Base-by-base conservation (phyloP, 2,888 invertebrate genomes). In the Desoria tigrina region DNA sequence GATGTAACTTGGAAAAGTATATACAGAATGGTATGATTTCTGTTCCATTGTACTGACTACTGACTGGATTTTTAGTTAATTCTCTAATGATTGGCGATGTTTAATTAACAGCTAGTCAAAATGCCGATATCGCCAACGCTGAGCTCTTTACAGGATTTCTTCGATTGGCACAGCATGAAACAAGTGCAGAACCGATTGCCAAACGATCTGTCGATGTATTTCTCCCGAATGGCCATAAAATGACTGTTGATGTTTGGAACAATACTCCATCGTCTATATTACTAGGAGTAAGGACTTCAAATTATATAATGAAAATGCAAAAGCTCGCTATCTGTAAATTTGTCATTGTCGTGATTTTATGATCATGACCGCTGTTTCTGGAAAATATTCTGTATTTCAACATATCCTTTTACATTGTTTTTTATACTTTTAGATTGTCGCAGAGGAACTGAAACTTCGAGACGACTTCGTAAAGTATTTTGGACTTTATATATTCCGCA, bases 101-200 rank as follows among this genome's bases (percentile, higher is more conserved):
- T 11, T 39, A 16, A 16, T 16, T 84, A 80, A 64, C 81, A 87
- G 92, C 95, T 79, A 94, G 95, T 57, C 96, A 96, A 83, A 92
- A 92, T 82, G 84, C 88, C 24, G 83, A 86, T 56, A 85, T 95
- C 68, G 87, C 90, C 60, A 87, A 87, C 76, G 89, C 91, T 11
- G 89, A 91, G 78, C 83, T 91, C 57, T 85, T 96, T 75, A 89
- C 89, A 79, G 88, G 90, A 78, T 96, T 95, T 82, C 84, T 96
- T 70, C 85, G 94, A 73, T 89, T 89, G 70, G 94, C 95, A 64
- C 96, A 97, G 81, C 90, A 93, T 85, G 94, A 94, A 79, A 92
- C 92, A 1, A 86, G 86, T 74, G 84, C 84, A 76, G 87, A 86
- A 72, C 84, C 84, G 64, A 77, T 84, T 85, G 77, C 80, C 78